These are phyloP conservation scores for Epizoanthus illoricatus DNA, from an alignment of 92 coral and sea anemone genomes.

Conservation along the genomic window DNA sequence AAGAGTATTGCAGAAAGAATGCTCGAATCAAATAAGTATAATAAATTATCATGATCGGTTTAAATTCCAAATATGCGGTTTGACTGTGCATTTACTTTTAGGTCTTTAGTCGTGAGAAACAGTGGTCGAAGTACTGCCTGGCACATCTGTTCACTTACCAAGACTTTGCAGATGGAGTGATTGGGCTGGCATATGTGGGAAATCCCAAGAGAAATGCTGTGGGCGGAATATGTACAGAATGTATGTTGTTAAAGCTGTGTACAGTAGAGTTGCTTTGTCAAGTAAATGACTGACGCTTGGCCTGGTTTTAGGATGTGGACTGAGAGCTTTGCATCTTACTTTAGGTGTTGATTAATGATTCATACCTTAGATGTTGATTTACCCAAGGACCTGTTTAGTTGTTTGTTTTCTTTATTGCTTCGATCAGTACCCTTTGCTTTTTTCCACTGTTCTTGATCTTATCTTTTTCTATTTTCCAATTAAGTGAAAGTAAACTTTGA, in stretches of 20 bases:
- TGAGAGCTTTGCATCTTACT: background rate
- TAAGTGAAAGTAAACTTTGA: too few relatives aligned
- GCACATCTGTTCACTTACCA: constrained; percentile 97
- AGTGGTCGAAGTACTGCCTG: constrained; percentile 74
- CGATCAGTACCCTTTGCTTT: too few relatives aligned
- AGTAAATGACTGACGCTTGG: background rate
- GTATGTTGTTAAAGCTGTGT: constrained; percentile 36
- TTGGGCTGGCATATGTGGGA: constrained; percentile 96
- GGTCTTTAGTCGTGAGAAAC: constrained; percentile 63
- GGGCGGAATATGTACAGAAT: constrained; percentile 94
- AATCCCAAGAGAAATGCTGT: constrained; percentile 69
- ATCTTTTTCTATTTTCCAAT: too few relatives aligned
- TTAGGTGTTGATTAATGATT: too few relatives aligned
- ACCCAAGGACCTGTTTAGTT: too few relatives aligned
- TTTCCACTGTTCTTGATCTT: too few relatives aligned
- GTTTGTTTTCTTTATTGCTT: too few relatives aligned
- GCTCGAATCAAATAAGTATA: background rate
- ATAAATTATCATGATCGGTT: background rate
- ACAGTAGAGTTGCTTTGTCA: too few relatives aligned
- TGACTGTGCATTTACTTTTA: constrained; percentile 18
- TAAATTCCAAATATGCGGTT: background rate
- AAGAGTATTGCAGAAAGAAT: background rate
- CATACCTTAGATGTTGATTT: too few relatives aligned
- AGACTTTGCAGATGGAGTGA: constrained; percentile 93
- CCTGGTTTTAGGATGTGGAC: background rate